phyloP scores from a whole-genome alignment of 1,140 invertebrate genomes.

The Leptinotarsa lineolata region DNA sequence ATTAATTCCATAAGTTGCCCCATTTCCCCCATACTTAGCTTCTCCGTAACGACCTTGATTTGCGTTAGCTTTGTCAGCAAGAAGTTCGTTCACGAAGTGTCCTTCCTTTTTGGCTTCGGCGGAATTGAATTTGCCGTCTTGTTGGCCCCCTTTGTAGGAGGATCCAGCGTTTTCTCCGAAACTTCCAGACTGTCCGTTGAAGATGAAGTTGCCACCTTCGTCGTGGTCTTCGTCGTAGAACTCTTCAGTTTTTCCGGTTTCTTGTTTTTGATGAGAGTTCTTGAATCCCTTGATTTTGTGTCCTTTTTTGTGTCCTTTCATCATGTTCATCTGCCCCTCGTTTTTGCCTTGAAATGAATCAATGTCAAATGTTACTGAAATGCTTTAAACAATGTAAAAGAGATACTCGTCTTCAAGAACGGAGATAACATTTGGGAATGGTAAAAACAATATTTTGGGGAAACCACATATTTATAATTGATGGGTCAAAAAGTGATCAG shows the following conservation, averaged over 20 bases:
- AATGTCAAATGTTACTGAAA: too few species aligned
- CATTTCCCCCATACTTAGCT: slow-evolving; percentile 60
- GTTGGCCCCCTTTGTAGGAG: slow-evolving; percentile 61
- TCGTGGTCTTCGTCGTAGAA: slow-evolving; percentile 70
- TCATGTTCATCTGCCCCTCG: slow-evolving; percentile 59
- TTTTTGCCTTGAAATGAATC: slow-evolving; percentile 51
- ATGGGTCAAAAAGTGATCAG: too few species aligned
- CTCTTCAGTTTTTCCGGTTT: slow-evolving; percentile 67
- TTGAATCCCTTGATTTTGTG: slow-evolving; percentile 69
- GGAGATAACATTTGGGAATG: too few species aligned
- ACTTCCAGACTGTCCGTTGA: slow-evolving; percentile 57
- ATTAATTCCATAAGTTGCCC: slow-evolving; percentile 60
- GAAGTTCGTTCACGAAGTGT: slow-evolving; percentile 59
- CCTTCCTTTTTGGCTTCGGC: slow-evolving; percentile 62
- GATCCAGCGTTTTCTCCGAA: slow-evolving; percentile 62
- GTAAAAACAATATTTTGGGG: too few species aligned
- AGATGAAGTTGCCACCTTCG: slow-evolving; percentile 62
- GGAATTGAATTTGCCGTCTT: slow-evolving; percentile 60
- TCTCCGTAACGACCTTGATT: slow-evolving; percentile 63
- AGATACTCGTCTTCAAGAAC: too few species aligned
- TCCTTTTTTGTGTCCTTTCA: slow-evolving; percentile 67
- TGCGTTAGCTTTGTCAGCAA: slow-evolving; percentile 59
- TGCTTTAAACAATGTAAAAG: too few species aligned
- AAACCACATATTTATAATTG: too few species aligned
- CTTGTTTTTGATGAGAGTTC: slow-evolving; percentile 68